Percentiles rank a stretch among this genome's conserved stretches.
These are phyloP conservation scores for Epicauta chinensis DNA, from an alignment of 1,140 invertebrate genomes.

Conservation along the genomic window DNA sequence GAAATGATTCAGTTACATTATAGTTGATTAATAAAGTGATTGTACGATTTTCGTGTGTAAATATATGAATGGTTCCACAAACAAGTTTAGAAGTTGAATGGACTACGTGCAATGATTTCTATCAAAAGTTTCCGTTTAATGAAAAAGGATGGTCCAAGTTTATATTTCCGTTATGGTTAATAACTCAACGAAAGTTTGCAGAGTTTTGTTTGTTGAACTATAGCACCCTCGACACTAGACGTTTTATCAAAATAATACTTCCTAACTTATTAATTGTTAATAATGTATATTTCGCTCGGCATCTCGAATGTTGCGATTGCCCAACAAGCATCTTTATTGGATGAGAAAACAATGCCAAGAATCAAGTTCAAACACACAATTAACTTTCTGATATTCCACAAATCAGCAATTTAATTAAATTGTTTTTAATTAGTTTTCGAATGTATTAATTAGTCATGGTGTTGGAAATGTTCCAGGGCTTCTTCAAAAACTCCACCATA, in stretches of 20 bases:
- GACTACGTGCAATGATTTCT: conserved; percentile 15
- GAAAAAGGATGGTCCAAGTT: conserved; percentile 38
- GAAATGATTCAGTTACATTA: too few species aligned
- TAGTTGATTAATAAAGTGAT: too few species aligned
- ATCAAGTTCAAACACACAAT: not conserved
- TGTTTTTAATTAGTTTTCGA: conserved; percentile 13
- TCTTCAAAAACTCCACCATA: too few species aligned
- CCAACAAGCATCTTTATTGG: conserved; percentile 8
- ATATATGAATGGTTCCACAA: too few species aligned
- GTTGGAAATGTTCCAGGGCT: conserved; percentile 2
- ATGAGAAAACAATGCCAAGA: conserved; percentile 1
- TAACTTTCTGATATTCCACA: conserved; percentile 7
- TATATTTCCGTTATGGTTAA: conserved; percentile 36
- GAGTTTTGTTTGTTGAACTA: conserved; percentile 30
- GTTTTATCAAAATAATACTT: conserved; percentile 37
- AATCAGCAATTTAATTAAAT: conserved; percentile 19
- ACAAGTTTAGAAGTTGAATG: too few species aligned
- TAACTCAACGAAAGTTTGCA: conserved; percentile 31
- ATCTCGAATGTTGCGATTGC: conserved; percentile 13
- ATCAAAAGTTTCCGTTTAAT: conserved; percentile 32
- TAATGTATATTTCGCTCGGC: conserved; percentile 20
- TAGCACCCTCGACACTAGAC: conserved; percentile 26
- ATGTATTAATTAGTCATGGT: conserved; percentile 17
- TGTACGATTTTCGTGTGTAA: too few species aligned
- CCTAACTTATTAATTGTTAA: conserved; percentile 35